Conservation (phyloP, 2,113 vertebrate genomes). For the Pelodiscus sinensis region DNA sequence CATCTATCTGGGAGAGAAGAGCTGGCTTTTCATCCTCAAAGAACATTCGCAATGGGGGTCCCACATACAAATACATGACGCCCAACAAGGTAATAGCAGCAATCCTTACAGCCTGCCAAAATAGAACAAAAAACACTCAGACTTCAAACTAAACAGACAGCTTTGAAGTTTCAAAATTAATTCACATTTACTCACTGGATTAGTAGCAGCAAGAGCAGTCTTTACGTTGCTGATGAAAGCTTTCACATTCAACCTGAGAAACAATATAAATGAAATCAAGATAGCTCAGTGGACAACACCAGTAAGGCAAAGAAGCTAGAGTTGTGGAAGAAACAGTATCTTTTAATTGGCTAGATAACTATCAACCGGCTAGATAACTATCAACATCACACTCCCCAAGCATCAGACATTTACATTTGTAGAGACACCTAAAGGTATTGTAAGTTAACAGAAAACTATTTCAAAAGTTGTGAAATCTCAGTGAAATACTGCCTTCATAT, state of each 20-base stretch:
- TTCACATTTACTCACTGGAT: slow-evolving; percentile 86
- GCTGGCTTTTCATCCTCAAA: slow-evolving; percentile 99
- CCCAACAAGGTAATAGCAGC: slow-evolving; percentile 93
- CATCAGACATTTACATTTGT: neutral
- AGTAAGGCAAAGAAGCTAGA: neutral
- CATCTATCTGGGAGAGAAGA: slow-evolving; percentile 93
- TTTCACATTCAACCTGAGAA: slow-evolving; percentile 92
- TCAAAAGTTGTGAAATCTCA: neutral
- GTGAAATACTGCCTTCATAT: neutral
- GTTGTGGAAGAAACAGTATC: neutral
- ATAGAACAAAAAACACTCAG: slow-evolving; percentile 39
- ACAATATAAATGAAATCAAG: neutral
- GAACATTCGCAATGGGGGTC: slow-evolving; percentile 94
- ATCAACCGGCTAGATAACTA: neutral
- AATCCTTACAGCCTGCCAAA: slow-evolving; percentile 89
- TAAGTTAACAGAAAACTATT: neutral
- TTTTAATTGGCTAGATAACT: neutral
- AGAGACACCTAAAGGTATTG: neutral
- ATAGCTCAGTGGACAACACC: neutral
- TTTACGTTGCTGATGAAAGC: slow-evolving; percentile 98
- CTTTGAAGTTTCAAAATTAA: neutral
- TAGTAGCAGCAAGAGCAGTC: slow-evolving; percentile 95
- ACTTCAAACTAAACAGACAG: neutral
- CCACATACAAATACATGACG: slow-evolving; percentile 96
- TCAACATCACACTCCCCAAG: neutral